These are phyloP conservation scores for Spilosoma lubricipeda DNA, from an alignment of 2,888 invertebrate genomes.

Conservation along the genomic window DNA sequence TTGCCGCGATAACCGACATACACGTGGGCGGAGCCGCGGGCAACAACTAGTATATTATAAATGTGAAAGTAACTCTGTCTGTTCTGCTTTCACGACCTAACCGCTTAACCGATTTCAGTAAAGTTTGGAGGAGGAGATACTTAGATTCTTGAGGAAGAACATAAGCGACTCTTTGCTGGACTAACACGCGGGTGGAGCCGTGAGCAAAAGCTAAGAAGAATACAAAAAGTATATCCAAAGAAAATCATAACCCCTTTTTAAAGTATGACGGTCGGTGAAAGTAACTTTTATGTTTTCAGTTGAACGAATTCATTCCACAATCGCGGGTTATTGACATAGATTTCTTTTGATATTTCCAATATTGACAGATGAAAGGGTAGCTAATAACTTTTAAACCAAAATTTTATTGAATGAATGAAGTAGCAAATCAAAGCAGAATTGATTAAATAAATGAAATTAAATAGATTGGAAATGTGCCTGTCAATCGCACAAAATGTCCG, in stretches of 20 bases:
- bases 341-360: not conserved
- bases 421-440: slow-evolving; percentile 1
- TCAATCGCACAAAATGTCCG: not conserved
- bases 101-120: no score
- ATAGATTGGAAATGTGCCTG: slow-evolving; percentile 2
- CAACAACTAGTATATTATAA: no score
- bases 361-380: slow-evolving; percentile 5
- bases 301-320: not conserved
- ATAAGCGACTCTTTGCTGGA: no score
- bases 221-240: not conserved
- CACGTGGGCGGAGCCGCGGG: no score
- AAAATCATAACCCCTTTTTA: not conserved
- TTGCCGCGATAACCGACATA: no score
- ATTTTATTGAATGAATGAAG: not conserved
- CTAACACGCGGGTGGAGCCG: no score
- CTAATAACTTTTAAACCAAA: not conserved
- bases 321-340: not conserved
- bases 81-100: no score
- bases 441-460: slow-evolving; percentile 8
- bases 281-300: not conserved
- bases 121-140: no score
- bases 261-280: not conserved
- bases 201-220: no score
- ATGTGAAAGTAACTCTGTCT: no score
- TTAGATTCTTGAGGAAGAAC: no score